Conservation (phyloP, 2,888 invertebrate species). For the Morpho deidamia region DNA sequence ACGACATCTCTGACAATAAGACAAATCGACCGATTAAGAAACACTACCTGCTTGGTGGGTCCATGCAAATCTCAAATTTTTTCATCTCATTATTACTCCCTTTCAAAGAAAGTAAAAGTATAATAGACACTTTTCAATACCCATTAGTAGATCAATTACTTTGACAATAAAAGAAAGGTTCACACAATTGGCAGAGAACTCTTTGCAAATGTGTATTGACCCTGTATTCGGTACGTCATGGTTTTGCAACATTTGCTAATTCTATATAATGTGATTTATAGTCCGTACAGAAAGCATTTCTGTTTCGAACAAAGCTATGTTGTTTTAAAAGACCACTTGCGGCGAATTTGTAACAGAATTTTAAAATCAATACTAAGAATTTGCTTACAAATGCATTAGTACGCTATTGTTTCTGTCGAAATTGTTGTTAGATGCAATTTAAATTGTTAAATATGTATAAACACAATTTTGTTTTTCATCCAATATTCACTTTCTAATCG, state of each 20-base stretch:
- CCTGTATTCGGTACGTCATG: constrained; percentile 49
- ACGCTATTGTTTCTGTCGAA: too few relatives aligned
- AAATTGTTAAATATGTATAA: too few relatives aligned
- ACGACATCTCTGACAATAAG: constrained; percentile 72
- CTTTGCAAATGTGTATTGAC: constrained; percentile 49
- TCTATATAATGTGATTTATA: constrained; percentile 66
- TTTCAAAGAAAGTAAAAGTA: constrained; percentile 67
- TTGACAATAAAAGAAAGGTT: constrained; percentile 60
- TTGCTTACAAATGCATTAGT: neutral
- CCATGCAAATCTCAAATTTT: constrained; percentile 59
- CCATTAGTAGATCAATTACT: constrained; percentile 69
- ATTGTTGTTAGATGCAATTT: too few relatives aligned
- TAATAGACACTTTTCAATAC: constrained; percentile 39
- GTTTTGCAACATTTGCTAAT: constrained; percentile 67
- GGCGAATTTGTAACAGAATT: constrained; percentile 50
- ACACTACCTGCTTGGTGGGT: constrained; percentile 72
- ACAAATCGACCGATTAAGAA: constrained; percentile 74
- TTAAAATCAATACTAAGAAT: neutral
- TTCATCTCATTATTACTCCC: constrained; percentile 49
- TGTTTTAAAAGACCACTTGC: constrained; percentile 67
- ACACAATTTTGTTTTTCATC: too few relatives aligned
- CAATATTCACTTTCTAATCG: too few relatives aligned
- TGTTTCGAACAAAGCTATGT: constrained; percentile 37
- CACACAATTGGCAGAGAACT: constrained; percentile 34
- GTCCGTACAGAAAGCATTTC: constrained; percentile 44